These are phyloP conservation scores for Peromyscus nudipes DNA, from an alignment of 2,797 vertebrate species.

Conservation along the genomic window DNA sequence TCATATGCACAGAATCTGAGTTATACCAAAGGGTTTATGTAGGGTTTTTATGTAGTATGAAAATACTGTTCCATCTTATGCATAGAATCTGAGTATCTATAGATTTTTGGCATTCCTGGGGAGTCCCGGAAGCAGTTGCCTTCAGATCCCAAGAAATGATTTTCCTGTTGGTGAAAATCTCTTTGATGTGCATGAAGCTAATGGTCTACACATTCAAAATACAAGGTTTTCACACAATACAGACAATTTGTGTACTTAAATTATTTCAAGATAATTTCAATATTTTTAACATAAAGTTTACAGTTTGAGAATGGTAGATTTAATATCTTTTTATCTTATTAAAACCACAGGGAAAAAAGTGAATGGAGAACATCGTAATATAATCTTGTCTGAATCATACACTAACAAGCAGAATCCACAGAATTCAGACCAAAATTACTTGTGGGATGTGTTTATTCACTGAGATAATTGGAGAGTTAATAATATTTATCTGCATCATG, in stretches of 20 bases:
- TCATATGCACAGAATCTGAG: background rate
- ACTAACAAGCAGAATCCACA: background rate
- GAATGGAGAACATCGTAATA: background rate
- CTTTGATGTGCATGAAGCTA: background rate
- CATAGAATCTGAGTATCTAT: background rate
- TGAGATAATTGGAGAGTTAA: background rate
- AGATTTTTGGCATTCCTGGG: background rate
- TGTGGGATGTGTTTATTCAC: background rate
- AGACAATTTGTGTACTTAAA: background rate
- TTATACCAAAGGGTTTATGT: background rate
- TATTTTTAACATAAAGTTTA: background rate
- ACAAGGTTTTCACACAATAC: background rate
- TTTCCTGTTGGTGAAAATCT: background rate
- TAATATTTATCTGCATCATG: background rate
- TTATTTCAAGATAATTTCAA: background rate
- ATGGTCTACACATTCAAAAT: background rate
- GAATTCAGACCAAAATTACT: background rate
- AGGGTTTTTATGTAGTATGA: background rate
- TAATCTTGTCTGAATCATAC: background rate
- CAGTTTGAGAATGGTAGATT: background rate
- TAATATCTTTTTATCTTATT: background rate
- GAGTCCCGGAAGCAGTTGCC: background rate
- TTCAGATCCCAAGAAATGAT: background rate
- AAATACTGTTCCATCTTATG: background rate
- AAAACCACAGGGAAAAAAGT: background rate